Conservation (phyloP, 2,113 vertebrate genomes). For the Sterna hirundo region DNA sequence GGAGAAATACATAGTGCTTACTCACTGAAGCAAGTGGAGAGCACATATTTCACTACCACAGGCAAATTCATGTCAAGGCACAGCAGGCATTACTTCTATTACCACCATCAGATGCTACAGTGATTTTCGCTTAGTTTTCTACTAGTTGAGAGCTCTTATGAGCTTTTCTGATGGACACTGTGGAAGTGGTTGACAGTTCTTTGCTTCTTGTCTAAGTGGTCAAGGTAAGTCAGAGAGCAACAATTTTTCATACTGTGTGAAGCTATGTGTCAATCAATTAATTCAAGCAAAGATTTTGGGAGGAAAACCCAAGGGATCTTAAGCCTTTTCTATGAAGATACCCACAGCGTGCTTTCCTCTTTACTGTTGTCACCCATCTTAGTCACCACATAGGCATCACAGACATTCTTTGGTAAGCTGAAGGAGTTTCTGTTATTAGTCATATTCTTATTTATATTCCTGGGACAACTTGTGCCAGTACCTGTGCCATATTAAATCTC, state of each 20-base stretch:
- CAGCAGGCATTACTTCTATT: neutral
- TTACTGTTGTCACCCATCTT: neutral
- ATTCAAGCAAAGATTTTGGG: neutral
- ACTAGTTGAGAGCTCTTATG: neutral
- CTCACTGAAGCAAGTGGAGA: neutral
- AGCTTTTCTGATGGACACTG: neutral
- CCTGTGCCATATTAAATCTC: neutral
- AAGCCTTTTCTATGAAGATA: neutral
- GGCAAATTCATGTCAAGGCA: neutral
- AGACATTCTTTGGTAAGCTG: neutral
- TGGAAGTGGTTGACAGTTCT: neutral
- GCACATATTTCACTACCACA: neutral
- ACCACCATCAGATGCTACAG: neutral
- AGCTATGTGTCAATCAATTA: neutral
- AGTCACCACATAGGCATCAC: neutral
- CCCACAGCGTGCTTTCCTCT: neutral
- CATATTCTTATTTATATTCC: neutral
- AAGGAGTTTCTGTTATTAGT: neutral
- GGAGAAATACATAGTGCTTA: neutral
- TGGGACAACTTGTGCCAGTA: neutral
- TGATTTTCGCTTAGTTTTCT: neutral
- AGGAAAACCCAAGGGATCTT: neutral
- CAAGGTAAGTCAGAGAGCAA: neutral
- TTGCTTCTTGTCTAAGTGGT: neutral
- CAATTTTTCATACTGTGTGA: neutral